Percentiles rank a stretch among this genome's conserved stretches.
phyloP scores from a whole-genome alignment of 2,888 invertebrate genomes.

The Arge pagana region DNA sequence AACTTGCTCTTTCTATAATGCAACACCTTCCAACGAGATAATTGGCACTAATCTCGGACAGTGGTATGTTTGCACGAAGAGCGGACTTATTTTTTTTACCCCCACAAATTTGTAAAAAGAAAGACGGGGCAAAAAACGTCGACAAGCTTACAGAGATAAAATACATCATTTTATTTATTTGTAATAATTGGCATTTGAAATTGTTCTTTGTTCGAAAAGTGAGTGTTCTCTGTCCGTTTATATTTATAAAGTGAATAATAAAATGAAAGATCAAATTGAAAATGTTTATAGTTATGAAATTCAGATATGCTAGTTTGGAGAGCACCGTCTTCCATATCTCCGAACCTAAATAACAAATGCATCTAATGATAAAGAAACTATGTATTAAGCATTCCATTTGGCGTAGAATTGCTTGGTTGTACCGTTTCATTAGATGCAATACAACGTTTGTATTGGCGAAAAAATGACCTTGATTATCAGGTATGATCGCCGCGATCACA shows the following conservation, averaged over 20 bases:
- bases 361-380: too few species aligned
- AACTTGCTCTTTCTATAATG: slow-evolving; percentile 7
- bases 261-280: slow-evolving; percentile 18
- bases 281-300: background rate
- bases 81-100: slow-evolving; percentile 15
- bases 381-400: too few species aligned
- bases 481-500: too few species aligned
- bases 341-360: too few species aligned
- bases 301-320: too few species aligned
- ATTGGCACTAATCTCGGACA: slow-evolving; percentile 11
- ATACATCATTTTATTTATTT: slow-evolving; percentile 13
- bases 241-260: slow-evolving; percentile 24
- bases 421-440: too few species aligned
- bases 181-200: slow-evolving; percentile 11
- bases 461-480: too few species aligned
- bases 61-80: slow-evolving; percentile 8
- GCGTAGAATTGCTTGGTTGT: too few species aligned
- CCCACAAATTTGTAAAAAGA: slow-evolving; percentile 1
- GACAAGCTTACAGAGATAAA: slow-evolving; percentile 14
- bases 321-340: too few species aligned
- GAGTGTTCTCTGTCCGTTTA: slow-evolving; percentile 21
- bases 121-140: slow-evolving; percentile 12
- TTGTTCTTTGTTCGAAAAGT: slow-evolving; percentile 16
- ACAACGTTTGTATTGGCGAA: too few species aligned
- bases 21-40: slow-evolving; percentile 9